Percentiles rank a stretch among this genome's conserved stretches.
Conservation (phyloP, 2,797 vertebrate genomes). For the Masticophis lateralis region DNA sequence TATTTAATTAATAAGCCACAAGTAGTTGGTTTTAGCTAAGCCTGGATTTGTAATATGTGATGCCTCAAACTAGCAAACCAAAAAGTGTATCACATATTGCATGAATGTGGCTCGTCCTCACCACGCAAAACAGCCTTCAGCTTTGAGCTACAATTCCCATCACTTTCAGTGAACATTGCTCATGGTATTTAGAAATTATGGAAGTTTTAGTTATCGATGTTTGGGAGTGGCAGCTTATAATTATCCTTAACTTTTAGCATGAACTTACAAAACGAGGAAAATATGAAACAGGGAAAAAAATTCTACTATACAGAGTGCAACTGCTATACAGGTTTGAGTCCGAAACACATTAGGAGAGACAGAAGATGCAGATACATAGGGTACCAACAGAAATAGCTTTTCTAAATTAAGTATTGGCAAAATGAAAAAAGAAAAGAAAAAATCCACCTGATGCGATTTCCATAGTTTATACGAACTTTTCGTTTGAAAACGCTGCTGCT, state of each 20-base stretch:
- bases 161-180: not conserved
- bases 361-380: not conserved
- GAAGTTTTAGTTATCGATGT: not conserved
- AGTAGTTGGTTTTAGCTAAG: not conserved
- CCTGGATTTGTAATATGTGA: not conserved
- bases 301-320: not conserved
- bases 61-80: not conserved
- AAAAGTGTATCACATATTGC: not conserved
- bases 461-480: not conserved
- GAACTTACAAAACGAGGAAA: not conserved
- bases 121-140: not conserved
- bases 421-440: not conserved
- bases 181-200: not conserved
- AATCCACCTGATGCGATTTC: not conserved
- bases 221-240: not conserved
- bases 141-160: not conserved
- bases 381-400: not conserved
- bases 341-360: not conserved
- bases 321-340: not conserved
- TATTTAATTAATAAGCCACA: not conserved
- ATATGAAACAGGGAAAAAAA: not conserved
- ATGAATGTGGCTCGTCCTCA: not conserved
- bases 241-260: not conserved
- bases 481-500: not conserved
- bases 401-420: not conserved